Evolutionary conservation across 2,888 invertebrate species (phyloP), one percentile per base, ranked within the genome.

Genomic region (Thereva nobilitata): DNA sequence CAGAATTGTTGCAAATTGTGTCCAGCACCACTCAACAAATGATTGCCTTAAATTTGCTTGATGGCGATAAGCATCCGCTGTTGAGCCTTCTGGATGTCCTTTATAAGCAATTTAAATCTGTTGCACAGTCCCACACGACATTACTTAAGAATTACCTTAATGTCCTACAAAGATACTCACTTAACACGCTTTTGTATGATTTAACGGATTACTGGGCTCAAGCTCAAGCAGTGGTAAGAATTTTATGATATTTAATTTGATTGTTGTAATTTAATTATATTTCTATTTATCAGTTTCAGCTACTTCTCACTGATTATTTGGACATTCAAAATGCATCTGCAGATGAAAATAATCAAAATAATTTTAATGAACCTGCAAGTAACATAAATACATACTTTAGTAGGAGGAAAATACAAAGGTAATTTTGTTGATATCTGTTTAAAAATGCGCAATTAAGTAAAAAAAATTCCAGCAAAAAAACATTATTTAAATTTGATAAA

Each of bases 181-280:
- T 80, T 4, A 76, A 75, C 3, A 77, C 76, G 8, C 75, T 75
- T 41, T 74, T 76, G 4, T 92, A 91, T 76, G 87, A 87, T 75
- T 85, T 90, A 76, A 84, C 88, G 45, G 91, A 93, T 77, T 93
- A 93, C 72, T 96, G 95, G 95, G 87, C 89, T 49, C 91, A 93
- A 74, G 91, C 94, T 44, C 95, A 96, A 79, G 88, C 89, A 77
- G 93, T 93, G 75, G 93, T 94, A 82, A 83, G 87, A 84, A 44
- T 5, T 47, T 2, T 9, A 42, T 12, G 12, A 10, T 34, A 42
- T 56, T 12, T 4, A 12, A 23, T 42, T 55, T 6, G 8, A 55
- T 44, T 44, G 5, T 49, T 45, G 4, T 7, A 4, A 10, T 23
- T 9, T 12, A n/a, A 41, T 4, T 54, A 69, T 66, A 10, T 71